phyloP scores from a whole-genome alignment of 2,888 invertebrate species.

The Cheilosia vulpina region DNA sequence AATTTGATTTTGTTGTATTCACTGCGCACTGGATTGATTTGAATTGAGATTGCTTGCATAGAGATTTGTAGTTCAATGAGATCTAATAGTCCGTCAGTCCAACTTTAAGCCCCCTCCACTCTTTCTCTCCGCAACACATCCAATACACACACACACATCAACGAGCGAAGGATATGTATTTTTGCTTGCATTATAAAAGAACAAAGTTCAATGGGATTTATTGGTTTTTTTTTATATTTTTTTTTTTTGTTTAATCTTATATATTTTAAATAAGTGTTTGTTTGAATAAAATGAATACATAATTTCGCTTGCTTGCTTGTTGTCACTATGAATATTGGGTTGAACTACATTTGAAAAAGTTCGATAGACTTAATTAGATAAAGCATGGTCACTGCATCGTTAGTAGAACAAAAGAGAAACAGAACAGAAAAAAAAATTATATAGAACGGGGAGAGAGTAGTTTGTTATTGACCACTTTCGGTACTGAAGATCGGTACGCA shows the following conservation, averaged over 20 bases:
- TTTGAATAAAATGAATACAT: slow-evolving; percentile 69
- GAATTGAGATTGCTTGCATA: neutral
- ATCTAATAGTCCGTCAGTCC: slow-evolving; percentile 71
- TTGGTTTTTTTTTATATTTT: slow-evolving; percentile 41
- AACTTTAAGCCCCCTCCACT: slow-evolving; percentile 50
- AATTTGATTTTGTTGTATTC: slow-evolving; percentile 42
- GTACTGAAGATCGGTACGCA: slow-evolving; percentile 72
- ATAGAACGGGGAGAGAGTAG: slow-evolving; percentile 61
- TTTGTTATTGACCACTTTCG: slow-evolving; percentile 73
- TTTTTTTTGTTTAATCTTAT: slow-evolving; percentile 70
- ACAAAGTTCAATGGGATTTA: slow-evolving; percentile 64
- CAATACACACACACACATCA: slow-evolving; percentile 18
- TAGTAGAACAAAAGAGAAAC: slow-evolving; percentile 54
- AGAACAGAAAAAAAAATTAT: slow-evolving; percentile 28
- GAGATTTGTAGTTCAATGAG: slow-evolving; percentile 40
- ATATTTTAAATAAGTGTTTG: slow-evolving; percentile 72
- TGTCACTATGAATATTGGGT: slow-evolving; percentile 69
- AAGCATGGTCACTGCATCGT: slow-evolving; percentile 67
- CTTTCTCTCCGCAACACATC: slow-evolving; percentile 63
- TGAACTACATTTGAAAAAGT: slow-evolving; percentile 66
- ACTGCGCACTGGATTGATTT: slow-evolving; percentile 54
- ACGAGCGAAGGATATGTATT: slow-evolving; percentile 34
- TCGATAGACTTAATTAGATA: slow-evolving; percentile 45
- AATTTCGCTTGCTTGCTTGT: slow-evolving; percentile 67
- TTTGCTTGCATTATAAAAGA: slow-evolving; percentile 53